Evolutionary conservation across 2,888 invertebrate genomes (phyloP), one percentile per base, ranked within the genome.

Genomic region (Bedellia somnulentella): DNA sequence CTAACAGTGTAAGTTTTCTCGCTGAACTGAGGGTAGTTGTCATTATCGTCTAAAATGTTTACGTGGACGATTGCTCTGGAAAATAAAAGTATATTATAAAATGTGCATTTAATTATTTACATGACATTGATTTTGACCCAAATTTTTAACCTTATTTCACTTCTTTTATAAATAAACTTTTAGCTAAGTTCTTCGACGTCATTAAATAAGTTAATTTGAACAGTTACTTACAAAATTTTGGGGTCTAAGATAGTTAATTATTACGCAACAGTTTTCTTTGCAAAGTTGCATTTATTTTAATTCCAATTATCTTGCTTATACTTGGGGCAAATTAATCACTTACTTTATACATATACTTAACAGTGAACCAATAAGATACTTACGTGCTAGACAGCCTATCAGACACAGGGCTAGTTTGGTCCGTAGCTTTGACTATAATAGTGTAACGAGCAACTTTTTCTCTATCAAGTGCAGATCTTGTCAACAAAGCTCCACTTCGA

Each of bases 21-120:
- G 28, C 87, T 86, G 61, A 94, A 94, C 58, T 94, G 93, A 1
- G 94, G 94, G 57, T 93, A 93, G 57, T 94, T 94, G 64, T 94
- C 94, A 47, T 93, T 93, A 53, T 93, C 94, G 44, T 95, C 94
- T 29, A 89, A 57, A 4, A 95, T 81, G 40, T 85, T 85, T 16
- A 95, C 85, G 38, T 89, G 80, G 22, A 95, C 82, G 15, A 87
- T 89, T 0, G 94, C 89, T 23, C 83, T 80, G 53, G 3, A 52
- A 47, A 28, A 18, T 18, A 18, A 18, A 33, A 32, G 35, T 18
- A 24, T 29, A 5, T 30, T 23, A 27, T 29, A 25, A 18, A 14
- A 29, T 28, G 27, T 31, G 24, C 5, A 13, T 11, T 11, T 6
- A 5, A 26, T 26, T 12, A 28, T 17, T 28, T 17, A 10, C 9